Evolutionary conservation across 2,797 vertebrate species (phyloP).

Genomic region (Cyclopterus lumpus): DNA sequence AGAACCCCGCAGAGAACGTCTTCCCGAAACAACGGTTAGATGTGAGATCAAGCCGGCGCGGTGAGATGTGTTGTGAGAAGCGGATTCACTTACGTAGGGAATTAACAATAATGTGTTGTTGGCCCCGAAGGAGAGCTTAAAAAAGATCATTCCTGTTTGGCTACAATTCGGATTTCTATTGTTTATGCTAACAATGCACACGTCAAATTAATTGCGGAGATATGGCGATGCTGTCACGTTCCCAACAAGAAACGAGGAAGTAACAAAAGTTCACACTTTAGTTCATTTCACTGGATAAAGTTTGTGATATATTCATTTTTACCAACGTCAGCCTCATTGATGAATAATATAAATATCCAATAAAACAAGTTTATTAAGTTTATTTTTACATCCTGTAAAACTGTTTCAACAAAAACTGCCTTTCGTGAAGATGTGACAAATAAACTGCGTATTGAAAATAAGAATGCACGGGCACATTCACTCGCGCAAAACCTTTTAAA

Average conservation of each 20-base stretch:
- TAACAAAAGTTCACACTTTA: background rate
- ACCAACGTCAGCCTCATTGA: background rate
- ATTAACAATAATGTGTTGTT: constrained; percentile 21
- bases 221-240: background rate
- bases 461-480: background rate
- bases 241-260: background rate
- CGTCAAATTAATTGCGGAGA: background rate
- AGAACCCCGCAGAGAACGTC: constrained; percentile 35
- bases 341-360: background rate
- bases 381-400: background rate
- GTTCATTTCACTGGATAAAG: background rate
- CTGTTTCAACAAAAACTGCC: background rate
- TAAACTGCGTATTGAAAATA: background rate
- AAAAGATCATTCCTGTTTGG: constrained; percentile 8
- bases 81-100: constrained; percentile 23
- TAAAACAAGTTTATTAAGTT: background rate
- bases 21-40: constrained; percentile 22
- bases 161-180: background rate
- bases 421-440: background rate
- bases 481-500: background rate
- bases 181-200: background rate
- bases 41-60: background rate
- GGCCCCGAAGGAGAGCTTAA: constrained; percentile 16
- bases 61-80: background rate
- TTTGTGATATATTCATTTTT: background rate